A percentile compares a stretch with the other conserved stretches of the same genome.
These are phyloP conservation scores for Drosophila dives DNA, from an alignment of 2,888 invertebrate genomes.

Conservation along the genomic window DNA sequence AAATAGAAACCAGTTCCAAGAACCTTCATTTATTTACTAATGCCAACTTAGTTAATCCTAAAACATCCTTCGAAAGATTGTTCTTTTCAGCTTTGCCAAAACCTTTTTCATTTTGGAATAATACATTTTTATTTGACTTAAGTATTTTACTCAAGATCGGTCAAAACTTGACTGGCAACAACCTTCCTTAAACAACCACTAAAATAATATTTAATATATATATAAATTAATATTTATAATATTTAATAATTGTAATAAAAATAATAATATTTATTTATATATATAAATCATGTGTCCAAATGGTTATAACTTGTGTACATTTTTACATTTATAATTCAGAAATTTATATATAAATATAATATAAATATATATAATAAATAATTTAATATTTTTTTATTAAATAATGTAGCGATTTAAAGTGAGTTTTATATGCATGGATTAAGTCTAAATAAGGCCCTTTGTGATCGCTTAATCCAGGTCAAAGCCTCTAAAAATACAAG, in stretches of 20 bases:
- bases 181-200: neutral
- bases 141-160: neutral
- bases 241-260: neutral
- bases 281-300: neutral
- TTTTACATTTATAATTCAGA: neutral
- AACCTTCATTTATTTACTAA: neutral
- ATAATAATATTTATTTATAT: neutral
- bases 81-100: accelerated
- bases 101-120: neutral
- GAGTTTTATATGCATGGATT: accelerated
- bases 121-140: neutral
- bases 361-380: no score
- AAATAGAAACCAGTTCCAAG: neutral
- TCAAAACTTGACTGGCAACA: neutral
- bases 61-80: neutral
- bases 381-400: neutral
- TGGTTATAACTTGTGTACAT: neutral
- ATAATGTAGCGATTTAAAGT: neutral
- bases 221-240: neutral
- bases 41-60: neutral
- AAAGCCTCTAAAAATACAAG: conserved; percentile 27
- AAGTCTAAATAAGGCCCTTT: neutral
- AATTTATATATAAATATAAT: no score
- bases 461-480: neutral
- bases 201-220: neutral